Evolutionary conservation across 2,113 vertebrate genomes (phyloP).

Genomic region (Nannobrachium achirus): DNA sequence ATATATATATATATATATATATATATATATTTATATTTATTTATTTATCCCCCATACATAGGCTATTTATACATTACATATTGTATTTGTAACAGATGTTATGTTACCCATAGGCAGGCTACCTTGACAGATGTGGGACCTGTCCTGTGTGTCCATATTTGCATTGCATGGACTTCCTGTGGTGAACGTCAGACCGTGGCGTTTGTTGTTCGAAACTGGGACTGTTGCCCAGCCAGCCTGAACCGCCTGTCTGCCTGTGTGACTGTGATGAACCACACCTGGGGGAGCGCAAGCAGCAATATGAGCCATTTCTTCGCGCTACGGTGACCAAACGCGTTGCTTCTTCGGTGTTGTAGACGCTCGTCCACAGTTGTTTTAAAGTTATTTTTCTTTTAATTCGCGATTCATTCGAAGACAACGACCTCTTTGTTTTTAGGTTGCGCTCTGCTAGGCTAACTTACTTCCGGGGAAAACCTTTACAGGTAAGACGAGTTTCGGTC

Average conservation of each 20-base stretch:
- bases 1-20: no score
- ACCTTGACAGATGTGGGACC: not conserved
- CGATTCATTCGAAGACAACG: not conserved
- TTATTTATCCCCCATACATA: no score
- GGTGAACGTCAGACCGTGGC: constrained; percentile 37
- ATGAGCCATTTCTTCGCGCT: not conserved
- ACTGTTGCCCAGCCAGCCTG: constrained; percentile 42
- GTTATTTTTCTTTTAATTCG: not conserved
- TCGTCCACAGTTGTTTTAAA: not conserved
- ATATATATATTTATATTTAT: no score
- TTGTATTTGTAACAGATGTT: no score
- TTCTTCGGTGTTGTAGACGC: not conserved
- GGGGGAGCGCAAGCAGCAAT: not conserved
- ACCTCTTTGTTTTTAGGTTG: constrained; percentile 60
- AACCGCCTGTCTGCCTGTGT: no score
- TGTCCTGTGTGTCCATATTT: constrained; percentile 59
- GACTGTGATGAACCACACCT: constrained; percentile 48
- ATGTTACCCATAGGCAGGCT: not conserved
- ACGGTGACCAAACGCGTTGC: constrained; percentile 10
- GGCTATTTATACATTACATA: no score
- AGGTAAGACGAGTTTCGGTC: constrained; percentile 80
- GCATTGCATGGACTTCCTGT: constrained; percentile 70
- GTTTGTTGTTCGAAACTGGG: constrained; percentile 68
- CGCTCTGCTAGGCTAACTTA: constrained; percentile 26
- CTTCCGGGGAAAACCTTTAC: constrained; percentile 76